Evolutionary conservation across 2,888 invertebrate genomes (phyloP).

Genomic region (Agrotis clavis): DNA sequence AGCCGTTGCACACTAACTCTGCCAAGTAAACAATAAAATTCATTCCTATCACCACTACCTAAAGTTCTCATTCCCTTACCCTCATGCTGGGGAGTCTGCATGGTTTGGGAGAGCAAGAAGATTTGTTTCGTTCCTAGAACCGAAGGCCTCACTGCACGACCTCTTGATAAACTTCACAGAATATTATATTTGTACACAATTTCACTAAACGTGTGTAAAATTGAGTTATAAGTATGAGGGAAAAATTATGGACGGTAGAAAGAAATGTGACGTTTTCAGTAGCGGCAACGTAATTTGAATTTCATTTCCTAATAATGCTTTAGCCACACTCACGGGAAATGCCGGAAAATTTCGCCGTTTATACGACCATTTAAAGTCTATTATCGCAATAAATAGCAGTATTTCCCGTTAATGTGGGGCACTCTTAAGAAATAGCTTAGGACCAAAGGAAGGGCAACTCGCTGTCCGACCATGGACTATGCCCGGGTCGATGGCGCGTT

Average conservation of each 20-base stretch:
- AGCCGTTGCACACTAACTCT: constrained; percentile 39
- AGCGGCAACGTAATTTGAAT: background rate
- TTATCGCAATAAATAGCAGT: too few relatives aligned
- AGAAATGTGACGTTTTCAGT: background rate
- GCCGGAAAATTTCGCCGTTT: too few relatives aligned
- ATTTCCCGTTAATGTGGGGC: too few relatives aligned
- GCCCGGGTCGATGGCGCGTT: too few relatives aligned
- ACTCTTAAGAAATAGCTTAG: too few relatives aligned
- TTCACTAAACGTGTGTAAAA: constrained; percentile 55
- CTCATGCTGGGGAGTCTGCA: constrained; percentile 7
- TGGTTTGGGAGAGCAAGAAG: constrained; percentile 61
- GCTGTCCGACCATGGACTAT: too few relatives aligned
- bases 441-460: too few relatives aligned
- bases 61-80: constrained; percentile 34
- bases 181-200: constrained; percentile 61
- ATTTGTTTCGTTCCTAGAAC: constrained; percentile 76
- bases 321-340: too few relatives aligned
- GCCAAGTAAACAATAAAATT: background rate
- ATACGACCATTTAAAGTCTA: too few relatives aligned
- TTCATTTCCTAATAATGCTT: too few relatives aligned
- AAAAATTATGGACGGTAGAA: background rate
- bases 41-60: constrained; percentile 7
- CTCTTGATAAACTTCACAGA: constrained; percentile 61
- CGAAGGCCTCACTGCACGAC: constrained; percentile 72
- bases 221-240: constrained; percentile 47